Conservation (phyloP, 1,140 invertebrate species). For the Neodiprion pinetum region DNA sequence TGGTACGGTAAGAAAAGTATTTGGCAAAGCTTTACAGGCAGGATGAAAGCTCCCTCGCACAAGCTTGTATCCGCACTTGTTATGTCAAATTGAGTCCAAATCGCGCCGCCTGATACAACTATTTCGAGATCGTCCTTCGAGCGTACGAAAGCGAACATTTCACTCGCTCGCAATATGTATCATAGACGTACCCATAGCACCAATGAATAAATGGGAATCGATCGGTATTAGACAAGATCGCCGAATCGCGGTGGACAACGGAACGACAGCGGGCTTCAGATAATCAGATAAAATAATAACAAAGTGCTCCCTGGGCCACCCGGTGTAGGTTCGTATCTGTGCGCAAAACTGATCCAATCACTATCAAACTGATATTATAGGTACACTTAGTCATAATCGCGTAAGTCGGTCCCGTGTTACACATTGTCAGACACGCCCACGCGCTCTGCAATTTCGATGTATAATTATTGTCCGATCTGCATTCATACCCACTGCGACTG, state of each 20-base stretch:
- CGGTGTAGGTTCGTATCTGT: background rate
- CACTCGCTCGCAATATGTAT: too few relatives aligned
- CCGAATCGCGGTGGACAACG: background rate
- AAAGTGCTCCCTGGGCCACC: background rate
- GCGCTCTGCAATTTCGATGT: background rate
- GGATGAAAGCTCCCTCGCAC: too few relatives aligned
- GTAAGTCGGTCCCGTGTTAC: background rate
- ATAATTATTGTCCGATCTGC: background rate
- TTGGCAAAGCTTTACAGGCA: too few relatives aligned
- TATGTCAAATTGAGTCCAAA: too few relatives aligned
- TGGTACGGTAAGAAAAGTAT: too few relatives aligned
- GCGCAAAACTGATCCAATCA: background rate
- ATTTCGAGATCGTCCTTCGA: conserved; percentile 2
- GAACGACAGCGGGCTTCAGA: background rate
- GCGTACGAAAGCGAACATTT: background rate
- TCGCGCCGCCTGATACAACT: background rate
- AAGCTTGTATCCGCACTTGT: too few relatives aligned
- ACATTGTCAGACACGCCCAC: conserved; percentile 1
- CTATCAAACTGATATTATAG: background rate
- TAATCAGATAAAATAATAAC: background rate
- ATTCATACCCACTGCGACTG: too few relatives aligned
- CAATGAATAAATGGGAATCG: background rate
- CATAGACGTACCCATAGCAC: background rate
- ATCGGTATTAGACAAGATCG: background rate
- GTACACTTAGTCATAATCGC: background rate